Percentiles rank a stretch among this genome's conserved stretches.
Evolutionary conservation across 1,140 invertebrate genomes (phyloP).

Genomic region (Orius insidiosus): DNA sequence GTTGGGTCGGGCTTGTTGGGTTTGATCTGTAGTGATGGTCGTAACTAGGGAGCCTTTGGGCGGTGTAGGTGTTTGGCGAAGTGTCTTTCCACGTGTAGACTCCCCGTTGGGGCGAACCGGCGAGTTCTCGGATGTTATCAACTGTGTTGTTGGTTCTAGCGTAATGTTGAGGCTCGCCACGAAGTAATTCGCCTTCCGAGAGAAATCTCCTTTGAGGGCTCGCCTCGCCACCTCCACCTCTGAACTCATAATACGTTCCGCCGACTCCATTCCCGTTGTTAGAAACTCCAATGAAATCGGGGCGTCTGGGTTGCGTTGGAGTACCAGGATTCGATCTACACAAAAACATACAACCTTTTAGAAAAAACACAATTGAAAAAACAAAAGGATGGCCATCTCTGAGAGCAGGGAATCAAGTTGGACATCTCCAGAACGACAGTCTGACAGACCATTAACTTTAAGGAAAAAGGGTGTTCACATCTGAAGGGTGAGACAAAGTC

Average conservation of each 20-base stretch:
- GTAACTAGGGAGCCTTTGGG: constrained; percentile 21
- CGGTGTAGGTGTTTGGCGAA: constrained; percentile 29
- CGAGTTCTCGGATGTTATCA: constrained; percentile 52
- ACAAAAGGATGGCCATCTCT: no score
- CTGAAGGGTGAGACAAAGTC: no score
- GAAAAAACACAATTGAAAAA: no score
- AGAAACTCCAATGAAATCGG: constrained; percentile 65
- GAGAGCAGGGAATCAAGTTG: no score
- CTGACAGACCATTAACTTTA: no score
- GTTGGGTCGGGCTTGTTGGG: constrained; percentile 57
- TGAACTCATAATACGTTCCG: constrained; percentile 32
- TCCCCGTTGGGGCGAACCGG: constrained; percentile 64
- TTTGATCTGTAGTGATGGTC: constrained; percentile 44
- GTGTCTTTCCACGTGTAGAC: constrained; percentile 72
- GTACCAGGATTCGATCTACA: constrained; percentile 75
- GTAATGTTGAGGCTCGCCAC: constrained; percentile 28
- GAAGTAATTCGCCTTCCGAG: constrained; percentile 64
- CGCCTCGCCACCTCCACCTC: constrained; percentile 25
- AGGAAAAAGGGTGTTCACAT: no score
- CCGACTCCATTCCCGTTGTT: constrained; percentile 21
- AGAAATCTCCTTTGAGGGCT: constrained; percentile 69
- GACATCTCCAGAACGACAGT: no score
- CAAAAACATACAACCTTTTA: constrained; percentile 13
- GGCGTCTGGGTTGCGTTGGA: constrained; percentile 65
- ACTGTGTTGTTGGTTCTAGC: constrained; percentile 34